These are phyloP conservation scores for Melanogrammus aeglefinus DNA, from an alignment of 2,797 vertebrate species.

Conservation along the genomic window DNA sequence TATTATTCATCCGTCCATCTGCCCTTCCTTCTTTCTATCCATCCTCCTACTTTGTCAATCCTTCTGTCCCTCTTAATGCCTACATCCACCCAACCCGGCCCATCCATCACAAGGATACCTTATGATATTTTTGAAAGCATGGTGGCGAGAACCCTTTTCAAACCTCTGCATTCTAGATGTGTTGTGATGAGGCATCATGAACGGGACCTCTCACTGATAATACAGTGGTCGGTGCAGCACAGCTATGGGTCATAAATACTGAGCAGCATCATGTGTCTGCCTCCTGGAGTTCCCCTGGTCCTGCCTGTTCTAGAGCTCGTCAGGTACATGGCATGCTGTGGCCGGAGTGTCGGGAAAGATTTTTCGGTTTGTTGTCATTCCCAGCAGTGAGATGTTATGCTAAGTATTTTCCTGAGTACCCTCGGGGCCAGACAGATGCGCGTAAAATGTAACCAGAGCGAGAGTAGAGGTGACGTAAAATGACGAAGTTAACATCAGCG, in stretches of 20 bases:
- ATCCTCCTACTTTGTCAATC: neutral
- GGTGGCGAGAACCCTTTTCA: neutral
- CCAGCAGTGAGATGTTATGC: neutral
- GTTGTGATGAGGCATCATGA: neutral
- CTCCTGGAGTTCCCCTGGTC: neutral
- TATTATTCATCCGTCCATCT: neutral
- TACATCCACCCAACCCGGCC: neutral
- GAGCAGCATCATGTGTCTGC: neutral
- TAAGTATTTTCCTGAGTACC: neutral
- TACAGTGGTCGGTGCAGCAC: neutral
- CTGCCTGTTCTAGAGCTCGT: neutral
- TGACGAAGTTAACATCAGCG: neutral
- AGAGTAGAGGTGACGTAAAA: neutral
- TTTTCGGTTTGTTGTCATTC: neutral
- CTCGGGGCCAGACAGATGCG: neutral
- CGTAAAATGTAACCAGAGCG: slow-evolving; percentile 1
- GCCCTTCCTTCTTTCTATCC: too few species aligned
- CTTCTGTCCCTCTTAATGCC: neutral
- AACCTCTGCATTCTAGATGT: neutral
- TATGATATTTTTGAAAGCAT: neutral
- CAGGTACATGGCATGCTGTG: neutral
- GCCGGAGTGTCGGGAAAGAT: neutral
- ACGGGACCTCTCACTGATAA: neutral
- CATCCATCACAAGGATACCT: neutral
- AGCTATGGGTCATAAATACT: neutral